Evolutionary conservation across 2,113 vertebrate species (phyloP), one percentile per base, ranked within the genome.

Genomic region (Pardalotus punctatus): DNA sequence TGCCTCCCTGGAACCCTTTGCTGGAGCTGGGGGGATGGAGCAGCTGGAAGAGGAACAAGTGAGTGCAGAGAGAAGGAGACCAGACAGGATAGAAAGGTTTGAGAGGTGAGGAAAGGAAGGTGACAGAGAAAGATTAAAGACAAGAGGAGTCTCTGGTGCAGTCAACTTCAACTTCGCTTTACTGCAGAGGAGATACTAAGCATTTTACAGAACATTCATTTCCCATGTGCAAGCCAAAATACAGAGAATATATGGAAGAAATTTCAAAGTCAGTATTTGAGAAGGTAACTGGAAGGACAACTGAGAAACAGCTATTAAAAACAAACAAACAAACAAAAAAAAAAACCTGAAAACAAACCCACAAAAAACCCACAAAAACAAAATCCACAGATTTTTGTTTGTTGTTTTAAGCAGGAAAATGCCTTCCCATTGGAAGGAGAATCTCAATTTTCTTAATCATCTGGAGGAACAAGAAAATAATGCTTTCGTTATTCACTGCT

Each of bases 1-100:
- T 23, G 2, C 33, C 60, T 61, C 12, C 0, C 36, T 20, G 19
- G 81, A 91, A 72, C 21, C 13, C 21, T 16, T 6, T 11, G 1
- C 27, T 42, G 21, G 28, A 48, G 38, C 16, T 10, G 6, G 1
- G 1, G 3, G 8, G 2, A 19, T 0, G 0, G 15, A 11, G 12
- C 22, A 79, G 23, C 15, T 57, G 58, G 16, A 35, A 48, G 36
- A 64, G 29, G 9, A 43, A 12, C 4, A 28, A 61, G 9, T 21
- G 33, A 56, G 48, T 18, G 27, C 17, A 57, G 16, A 40, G 29
- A 76, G 10, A 24, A 77, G 53, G 36, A 89, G 13, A 79, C 3
- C 4, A 50, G 29, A 43, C 31, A n/a, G 6, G 24, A 40, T 54
- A 17, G 4, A 61, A 15, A 6, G 2, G 2, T 24, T 74, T 67